Percentiles rank a stretch among this genome's conserved stretches.
phyloP scores from a whole-genome alignment of 2,797 vertebrate species.

The Bradypodion pumilum region DNA sequence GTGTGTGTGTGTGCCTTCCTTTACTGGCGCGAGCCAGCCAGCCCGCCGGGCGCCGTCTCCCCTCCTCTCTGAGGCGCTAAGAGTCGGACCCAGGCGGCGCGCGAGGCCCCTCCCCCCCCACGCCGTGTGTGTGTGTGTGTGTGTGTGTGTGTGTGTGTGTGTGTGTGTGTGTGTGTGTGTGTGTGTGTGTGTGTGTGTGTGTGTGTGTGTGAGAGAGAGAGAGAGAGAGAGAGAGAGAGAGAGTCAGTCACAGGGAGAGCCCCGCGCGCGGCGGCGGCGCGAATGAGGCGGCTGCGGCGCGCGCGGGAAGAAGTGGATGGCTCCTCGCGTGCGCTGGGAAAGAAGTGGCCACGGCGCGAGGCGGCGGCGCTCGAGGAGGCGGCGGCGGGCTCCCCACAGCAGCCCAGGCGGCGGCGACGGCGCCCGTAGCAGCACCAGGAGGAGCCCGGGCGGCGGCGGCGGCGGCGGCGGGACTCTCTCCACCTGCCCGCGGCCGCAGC shows the following conservation, averaged over 20 bases:
- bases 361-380: conserved; percentile 45
- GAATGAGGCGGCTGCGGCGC: conserved; percentile 63
- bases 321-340: conserved; percentile 56
- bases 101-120: too few species aligned
- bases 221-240: not conserved
- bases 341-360: conserved; percentile 32
- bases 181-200: too few species aligned
- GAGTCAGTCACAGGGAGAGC: too few species aligned
- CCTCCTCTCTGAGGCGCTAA: too few species aligned
- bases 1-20: too few species aligned
- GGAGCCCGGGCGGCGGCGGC: not conserved
- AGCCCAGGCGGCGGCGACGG: not conserved
- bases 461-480: conserved; percentile 16
- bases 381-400: not conserved
- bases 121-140: too few species aligned
- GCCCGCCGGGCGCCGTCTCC: too few species aligned
- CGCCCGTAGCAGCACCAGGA: not conserved
- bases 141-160: too few species aligned
- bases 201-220: too few species aligned
- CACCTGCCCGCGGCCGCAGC: conserved; percentile 25
- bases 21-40: too few species aligned
- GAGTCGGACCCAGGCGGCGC: conserved; percentile 70
- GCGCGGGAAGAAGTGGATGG: conserved; percentile 69
- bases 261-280: too few species aligned
- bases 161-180: too few species aligned